These are phyloP conservation scores for Apamea sordens DNA, from an alignment of 2,888 invertebrate species.

Conservation along the genomic window DNA sequence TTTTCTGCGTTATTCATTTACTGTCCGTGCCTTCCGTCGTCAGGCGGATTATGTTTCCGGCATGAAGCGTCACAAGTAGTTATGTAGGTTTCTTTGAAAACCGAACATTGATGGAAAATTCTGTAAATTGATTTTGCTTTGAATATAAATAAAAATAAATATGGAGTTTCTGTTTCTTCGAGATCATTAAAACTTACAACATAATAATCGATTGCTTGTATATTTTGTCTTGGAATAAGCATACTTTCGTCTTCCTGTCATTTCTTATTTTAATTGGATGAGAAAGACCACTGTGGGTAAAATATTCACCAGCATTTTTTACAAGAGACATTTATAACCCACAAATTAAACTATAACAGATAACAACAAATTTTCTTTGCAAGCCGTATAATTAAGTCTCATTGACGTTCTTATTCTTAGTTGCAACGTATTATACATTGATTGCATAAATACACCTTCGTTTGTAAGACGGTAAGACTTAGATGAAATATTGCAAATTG, in stretches of 20 bases:
- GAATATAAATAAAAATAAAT: not conserved
- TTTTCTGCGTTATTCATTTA: slow-evolving; percentile 17
- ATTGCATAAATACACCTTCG: slow-evolving; percentile 8
- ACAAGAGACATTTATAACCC: not conserved
- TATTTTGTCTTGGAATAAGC: not conserved
- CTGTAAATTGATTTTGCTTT: not conserved
- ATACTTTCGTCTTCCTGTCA: not conserved
- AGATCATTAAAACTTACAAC: not conserved
- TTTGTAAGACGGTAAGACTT: not conserved
- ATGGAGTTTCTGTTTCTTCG: not conserved
- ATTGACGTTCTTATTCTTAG: not conserved
- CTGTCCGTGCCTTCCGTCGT: not conserved
- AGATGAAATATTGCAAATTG: slow-evolving; percentile 32
- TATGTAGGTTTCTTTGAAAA: slow-evolving; percentile 7
- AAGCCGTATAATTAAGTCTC: not conserved
- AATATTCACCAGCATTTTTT: not conserved
- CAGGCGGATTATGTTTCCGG: slow-evolving; percentile 8
- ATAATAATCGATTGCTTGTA: not conserved
- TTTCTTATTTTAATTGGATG: not conserved
- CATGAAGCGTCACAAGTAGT: slow-evolving; percentile 1
- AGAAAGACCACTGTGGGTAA: no score
- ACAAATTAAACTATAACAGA: not conserved
- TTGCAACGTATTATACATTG: not conserved
- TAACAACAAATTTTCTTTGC: not conserved
- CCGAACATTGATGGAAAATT: not conserved